Evolutionary conservation across 2,888 invertebrate species (phyloP).

Genomic region (Pterostichus madidus): DNA sequence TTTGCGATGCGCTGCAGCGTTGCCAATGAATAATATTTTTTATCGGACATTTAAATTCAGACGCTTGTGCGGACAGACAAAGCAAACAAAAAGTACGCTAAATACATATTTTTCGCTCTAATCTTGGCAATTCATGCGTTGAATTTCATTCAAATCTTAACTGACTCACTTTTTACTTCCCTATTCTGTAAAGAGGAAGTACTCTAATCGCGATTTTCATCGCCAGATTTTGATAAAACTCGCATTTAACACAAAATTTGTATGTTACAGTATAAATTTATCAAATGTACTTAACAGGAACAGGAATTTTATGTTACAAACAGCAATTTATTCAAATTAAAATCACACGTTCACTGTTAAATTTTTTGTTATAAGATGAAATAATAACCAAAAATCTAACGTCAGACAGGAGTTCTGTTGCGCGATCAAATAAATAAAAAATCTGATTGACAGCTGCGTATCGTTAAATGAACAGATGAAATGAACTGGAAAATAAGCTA

Average conservation of each 20-base stretch:
- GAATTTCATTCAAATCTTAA: slow-evolving; percentile 50
- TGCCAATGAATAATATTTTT: slow-evolving; percentile 34
- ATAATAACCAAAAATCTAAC: too few species aligned
- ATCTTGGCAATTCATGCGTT: slow-evolving; percentile 29
- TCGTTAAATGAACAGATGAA: too few species aligned
- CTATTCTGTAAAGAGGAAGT: background rate
- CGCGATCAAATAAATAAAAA: too few species aligned
- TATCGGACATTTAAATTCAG: slow-evolving; percentile 52
- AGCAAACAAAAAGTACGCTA: slow-evolving; percentile 37
- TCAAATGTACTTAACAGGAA: background rate
- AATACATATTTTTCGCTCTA: slow-evolving; percentile 52
- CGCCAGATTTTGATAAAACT: slow-evolving; percentile 21
- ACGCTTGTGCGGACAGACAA: slow-evolving; percentile 32
- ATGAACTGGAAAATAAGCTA: too few species aligned
- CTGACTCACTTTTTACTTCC: slow-evolving; percentile 21
- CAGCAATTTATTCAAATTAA: too few species aligned
- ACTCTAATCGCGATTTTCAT: slow-evolving; percentile 1
- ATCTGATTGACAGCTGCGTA: too few species aligned
- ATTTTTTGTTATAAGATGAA: too few species aligned
- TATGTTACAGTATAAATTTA: background rate
- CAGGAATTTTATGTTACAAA: too few species aligned
- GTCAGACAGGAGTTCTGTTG: too few species aligned
- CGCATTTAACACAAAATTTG: background rate
- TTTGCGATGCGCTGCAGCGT: slow-evolving; percentile 20
- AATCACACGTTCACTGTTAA: too few species aligned